Evolutionary conservation across 2,888 invertebrate genomes (phyloP), one percentile per base, ranked within the genome.

Genomic region (Cataglyphis albicans): DNA sequence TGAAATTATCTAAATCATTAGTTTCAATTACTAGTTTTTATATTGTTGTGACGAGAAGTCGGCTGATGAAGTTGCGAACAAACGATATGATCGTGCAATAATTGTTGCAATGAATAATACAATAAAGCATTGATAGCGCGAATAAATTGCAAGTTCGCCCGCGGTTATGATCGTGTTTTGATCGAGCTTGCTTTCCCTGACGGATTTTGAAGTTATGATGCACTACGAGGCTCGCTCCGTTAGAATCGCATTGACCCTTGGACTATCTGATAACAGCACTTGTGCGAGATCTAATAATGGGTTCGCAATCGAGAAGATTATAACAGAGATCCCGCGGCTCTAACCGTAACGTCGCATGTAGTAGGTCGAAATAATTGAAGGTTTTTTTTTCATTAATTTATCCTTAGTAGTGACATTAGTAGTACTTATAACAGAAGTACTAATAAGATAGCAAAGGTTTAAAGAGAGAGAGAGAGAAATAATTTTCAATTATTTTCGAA

Each of bases 151-250:
- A 48, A 25, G 35, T 32, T 18, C 15, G 41, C 18, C 15, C 10
- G 12, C n/a, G n/a, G 38, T 1, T 18, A 9, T 21, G 5, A 25
- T 21, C 57, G 32, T 32, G 29, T 21, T 18, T 1, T 7, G 3
- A 38, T 72, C 63, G 48, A 41, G 52, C 59, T 55, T 35, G 64
- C 55, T 64, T 81, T 74, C 63, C 18, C 29, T 9, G 25, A 38
- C 38, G 44, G 25, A 81, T 78, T 78, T 82, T 80, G 80, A 82
- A 57, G 65, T 82, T 82, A 82, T 44, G 21, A 2, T 35, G 38
- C 44, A 44, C 15, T 29, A 4, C 9, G 12, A 38, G 29, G 3
- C 25, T 41, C 41, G 21, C 44, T 64, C 75, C 76, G 73, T 78
- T 70, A 72, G 32, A 32, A 44, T 72, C 73, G 5, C 18, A 44